A percentile compares a stretch with the other conserved stretches of the same genome.
Evolutionary conservation across 2,113 vertebrate genomes (phyloP).

Genomic region (Chelonoidis abingdonii): DNA sequence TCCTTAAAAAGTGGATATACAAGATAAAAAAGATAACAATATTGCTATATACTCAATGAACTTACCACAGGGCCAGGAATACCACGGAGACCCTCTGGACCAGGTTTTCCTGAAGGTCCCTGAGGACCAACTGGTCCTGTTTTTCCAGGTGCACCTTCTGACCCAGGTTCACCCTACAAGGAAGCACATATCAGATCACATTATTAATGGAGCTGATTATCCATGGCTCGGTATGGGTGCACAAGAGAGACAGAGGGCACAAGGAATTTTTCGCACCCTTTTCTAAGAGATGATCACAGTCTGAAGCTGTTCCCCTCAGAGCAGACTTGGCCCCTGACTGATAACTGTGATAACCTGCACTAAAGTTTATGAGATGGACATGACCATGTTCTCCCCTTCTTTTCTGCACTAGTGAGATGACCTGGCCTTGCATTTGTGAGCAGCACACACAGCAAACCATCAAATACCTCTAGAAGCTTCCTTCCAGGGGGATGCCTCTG

Average conservation of each 20-base stretch:
- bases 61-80: constrained; percentile 97
- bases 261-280: not conserved
- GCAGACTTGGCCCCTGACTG: rapidly evolving
- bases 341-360: not conserved
- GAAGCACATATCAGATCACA: not conserved
- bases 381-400: not conserved
- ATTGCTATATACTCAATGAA: not conserved
- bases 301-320: not conserved
- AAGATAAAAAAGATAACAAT: not conserved
- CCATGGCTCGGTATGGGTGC: not conserved
- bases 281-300: not conserved
- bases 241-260: not conserved
- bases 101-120: constrained; percentile 93
- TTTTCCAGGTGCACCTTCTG: constrained; percentile 94
- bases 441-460: not conserved
- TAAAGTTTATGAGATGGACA: not conserved
- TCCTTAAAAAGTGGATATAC: not conserved
- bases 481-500: too few relatives aligned
- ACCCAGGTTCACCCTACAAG: constrained; percentile 91
- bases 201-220: not conserved
- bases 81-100: constrained; percentile 94
- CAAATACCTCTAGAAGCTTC: not conserved
- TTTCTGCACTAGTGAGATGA: not conserved
- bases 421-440: not conserved
- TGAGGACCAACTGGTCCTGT: constrained; percentile 96